Base-by-base conservation (phyloP, 1,140 invertebrate species). In the Cydia splendana region DNA sequence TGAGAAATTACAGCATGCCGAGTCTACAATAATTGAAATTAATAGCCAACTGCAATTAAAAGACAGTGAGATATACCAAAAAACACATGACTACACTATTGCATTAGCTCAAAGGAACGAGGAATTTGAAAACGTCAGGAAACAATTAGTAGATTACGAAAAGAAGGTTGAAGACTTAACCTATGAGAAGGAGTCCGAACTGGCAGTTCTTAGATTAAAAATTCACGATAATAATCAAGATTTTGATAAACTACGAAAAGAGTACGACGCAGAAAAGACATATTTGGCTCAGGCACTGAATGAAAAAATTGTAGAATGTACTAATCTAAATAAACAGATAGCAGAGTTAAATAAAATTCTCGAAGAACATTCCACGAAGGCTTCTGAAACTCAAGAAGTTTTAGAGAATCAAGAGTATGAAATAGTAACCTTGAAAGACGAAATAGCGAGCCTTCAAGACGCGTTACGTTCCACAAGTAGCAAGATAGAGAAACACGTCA, bases 391-490 rank as follows among this genome's bases (percentile, higher is more conserved):
- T 80, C 95, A 95, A 80, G 85, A 91, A 12, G 94, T 94, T 0
- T 88, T 97, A 38, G 94, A 95, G 80, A 94, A 92, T 20, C 96
- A 96, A 84, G 96, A 96, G 79, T 84, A 95, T 67, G 96, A 96
- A 84, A 95, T 96, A 73, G 95, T 95, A 1, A 94, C 94, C 1
- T 82, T 97, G 7, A 96, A 95, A 80, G 94, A 95, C 78, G 94
- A 96, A 83, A 86, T 93, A 76, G 75, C 79, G 12, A 87, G 79
- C 81, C 84, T 92, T 71, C 84, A 87, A 42, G 80, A 86, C 34
- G 65, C 84, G 38, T 83, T 96, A 75, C 94, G 93, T 67, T 93
- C 95, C 9, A 95, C 95, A 15, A 93, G 88, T 34, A 94, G 91
- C 74, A 95, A 95, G 81, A 94, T 95, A 48, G 94, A 95, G 76